These are phyloP conservation scores for Sparus aurata DNA, from an alignment of 2,797 vertebrate genomes.

Conservation along the genomic window DNA sequence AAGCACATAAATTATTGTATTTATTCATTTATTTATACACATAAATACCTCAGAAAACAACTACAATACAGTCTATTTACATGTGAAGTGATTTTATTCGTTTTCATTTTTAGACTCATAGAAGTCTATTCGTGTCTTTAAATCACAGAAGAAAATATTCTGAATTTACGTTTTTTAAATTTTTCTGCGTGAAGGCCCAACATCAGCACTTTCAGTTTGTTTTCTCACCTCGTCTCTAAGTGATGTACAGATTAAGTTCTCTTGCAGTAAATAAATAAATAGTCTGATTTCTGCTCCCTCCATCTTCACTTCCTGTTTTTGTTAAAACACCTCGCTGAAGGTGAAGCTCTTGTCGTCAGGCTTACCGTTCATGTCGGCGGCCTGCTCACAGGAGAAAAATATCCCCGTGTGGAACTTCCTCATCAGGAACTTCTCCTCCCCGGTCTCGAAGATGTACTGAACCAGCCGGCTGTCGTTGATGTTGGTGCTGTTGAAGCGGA, in stretches of 20 bases:
- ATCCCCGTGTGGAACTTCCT: slow-evolving; percentile 90
- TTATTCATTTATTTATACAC: no score
- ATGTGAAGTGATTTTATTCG: not conserved
- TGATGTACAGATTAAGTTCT: not conserved
- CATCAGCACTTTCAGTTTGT: not conserved
- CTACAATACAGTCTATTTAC: not conserved
- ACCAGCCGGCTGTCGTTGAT: slow-evolving; percentile 84
- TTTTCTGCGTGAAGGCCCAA: not conserved
- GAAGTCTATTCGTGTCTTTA: not conserved
- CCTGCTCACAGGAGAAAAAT: slow-evolving; percentile 92
- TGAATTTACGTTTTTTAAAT: not conserved
- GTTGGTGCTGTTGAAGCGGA: slow-evolving; percentile 87
- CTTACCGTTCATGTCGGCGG: slow-evolving; percentile 87
- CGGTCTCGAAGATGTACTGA: slow-evolving; percentile 91
- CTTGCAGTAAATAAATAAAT: not conserved
- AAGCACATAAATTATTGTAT: not conserved
- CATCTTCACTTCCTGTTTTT: slow-evolving; percentile 42
- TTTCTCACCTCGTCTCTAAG: not conserved
- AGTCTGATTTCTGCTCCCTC: not conserved
- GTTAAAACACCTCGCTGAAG: not conserved
- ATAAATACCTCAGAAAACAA: not conserved
- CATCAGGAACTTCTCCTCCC: slow-evolving; percentile 90
- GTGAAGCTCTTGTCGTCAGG: not conserved
- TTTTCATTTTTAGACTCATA: not conserved
- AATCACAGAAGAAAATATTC: not conserved